Percentiles rank a stretch among this genome's conserved stretches.
Evolutionary conservation across 2,113 vertebrate genomes (phyloP).

Genomic region (Axis porcinus): DNA sequence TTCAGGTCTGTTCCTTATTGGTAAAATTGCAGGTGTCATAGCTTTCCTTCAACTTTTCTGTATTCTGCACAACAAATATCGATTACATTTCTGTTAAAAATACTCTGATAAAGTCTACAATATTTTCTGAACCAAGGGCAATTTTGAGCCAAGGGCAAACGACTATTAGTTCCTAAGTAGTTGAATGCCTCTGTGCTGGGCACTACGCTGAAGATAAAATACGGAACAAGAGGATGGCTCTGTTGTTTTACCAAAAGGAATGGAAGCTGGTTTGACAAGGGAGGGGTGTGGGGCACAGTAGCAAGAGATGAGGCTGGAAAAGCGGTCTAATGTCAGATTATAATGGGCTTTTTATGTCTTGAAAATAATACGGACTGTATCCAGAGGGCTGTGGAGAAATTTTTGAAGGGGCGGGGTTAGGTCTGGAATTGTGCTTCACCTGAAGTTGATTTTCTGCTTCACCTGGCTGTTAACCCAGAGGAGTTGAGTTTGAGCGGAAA

Average conservation of each 20-base stretch:
- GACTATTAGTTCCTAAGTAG: background rate
- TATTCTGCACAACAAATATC: background rate
- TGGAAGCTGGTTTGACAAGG: background rate
- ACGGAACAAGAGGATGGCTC: background rate
- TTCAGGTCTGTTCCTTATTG: background rate
- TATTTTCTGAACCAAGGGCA: background rate
- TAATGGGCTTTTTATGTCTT: background rate
- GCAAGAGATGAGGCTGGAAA: background rate
- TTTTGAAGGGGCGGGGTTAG: background rate
- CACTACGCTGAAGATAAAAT: background rate
- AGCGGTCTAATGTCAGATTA: background rate
- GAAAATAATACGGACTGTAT: background rate
- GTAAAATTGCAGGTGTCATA: background rate
- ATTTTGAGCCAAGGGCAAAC: background rate
- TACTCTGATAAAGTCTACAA: background rate
- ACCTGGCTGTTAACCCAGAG: background rate
- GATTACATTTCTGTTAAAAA: background rate
- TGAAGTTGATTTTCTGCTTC: background rate
- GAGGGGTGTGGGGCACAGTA: background rate
- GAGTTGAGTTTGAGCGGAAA: background rate
- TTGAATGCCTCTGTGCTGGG: background rate
- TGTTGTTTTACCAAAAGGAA: background rate
- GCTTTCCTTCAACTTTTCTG: conserved; percentile 17
- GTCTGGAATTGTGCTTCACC: background rate
- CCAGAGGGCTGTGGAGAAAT: background rate